phyloP scores from a whole-genome alignment of 2,797 vertebrate species.

The Choloepus didactylus region DNA sequence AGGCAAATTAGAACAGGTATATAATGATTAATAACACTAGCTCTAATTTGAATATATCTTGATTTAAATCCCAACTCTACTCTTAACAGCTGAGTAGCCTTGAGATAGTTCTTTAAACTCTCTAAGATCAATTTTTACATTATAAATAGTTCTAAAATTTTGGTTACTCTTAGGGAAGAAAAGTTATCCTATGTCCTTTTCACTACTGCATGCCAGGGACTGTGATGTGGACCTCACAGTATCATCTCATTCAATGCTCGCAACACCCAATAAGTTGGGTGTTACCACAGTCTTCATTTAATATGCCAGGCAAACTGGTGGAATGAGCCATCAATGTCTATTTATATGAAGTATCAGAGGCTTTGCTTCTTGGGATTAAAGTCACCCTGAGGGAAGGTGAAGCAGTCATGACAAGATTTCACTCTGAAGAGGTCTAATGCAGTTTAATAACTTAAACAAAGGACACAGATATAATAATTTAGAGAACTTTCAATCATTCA shows the following conservation, averaged over 20 bases:
- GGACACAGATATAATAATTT: background rate
- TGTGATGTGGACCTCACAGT: background rate
- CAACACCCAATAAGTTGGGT: rapidly evolving
- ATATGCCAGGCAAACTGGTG: background rate
- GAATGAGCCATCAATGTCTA: background rate
- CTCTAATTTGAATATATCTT: background rate
- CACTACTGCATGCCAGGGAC: background rate
- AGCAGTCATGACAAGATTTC: background rate
- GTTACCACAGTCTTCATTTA: background rate
- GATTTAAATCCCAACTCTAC: background rate
- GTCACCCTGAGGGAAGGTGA: background rate
- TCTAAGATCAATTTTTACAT: background rate
- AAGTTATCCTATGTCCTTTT: background rate
- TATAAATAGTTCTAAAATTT: background rate
- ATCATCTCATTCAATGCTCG: background rate
- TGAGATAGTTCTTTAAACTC: background rate
- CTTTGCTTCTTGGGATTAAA: background rate
- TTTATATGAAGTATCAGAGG: background rate
- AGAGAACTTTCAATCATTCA: background rate
- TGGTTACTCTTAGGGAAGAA: background rate
- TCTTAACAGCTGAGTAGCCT: background rate
- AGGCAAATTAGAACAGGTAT: background rate
- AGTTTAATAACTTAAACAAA: slow-evolving; percentile 7
- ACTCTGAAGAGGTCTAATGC: background rate
- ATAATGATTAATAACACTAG: background rate